Percentiles rank a stretch among this genome's conserved stretches.
phyloP scores from a whole-genome alignment of 1,140 invertebrate genomes.

The Drosophila burlai region DNA sequence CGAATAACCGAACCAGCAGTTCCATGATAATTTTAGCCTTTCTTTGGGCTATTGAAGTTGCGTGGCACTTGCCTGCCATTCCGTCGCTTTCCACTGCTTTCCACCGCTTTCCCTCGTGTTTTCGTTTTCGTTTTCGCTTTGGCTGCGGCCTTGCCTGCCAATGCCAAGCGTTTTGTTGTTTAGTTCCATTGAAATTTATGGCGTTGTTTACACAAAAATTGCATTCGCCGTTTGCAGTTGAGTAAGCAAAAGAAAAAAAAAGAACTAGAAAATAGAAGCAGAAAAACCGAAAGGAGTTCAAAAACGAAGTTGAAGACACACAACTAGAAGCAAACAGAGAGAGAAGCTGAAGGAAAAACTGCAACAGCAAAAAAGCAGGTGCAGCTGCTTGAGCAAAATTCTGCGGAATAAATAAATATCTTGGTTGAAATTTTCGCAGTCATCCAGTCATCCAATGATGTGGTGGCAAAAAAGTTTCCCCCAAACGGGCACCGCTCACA shows the following conservation, averaged over 20 bases:
- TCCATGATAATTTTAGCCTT: constrained; percentile 49
- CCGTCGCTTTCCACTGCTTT: neutral
- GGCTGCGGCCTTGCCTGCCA: constrained; percentile 66
- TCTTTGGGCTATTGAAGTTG: constrained; percentile 30
- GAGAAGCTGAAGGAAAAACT: neutral
- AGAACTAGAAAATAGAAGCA: constrained; percentile 1
- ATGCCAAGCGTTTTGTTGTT: constrained; percentile 75
- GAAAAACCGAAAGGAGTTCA: constrained; percentile 10
- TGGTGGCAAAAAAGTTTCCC: constrained; percentile 1
- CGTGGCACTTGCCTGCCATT: constrained; percentile 9
- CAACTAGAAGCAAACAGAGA: neutral
- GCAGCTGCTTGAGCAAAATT: constrained; percentile 29
- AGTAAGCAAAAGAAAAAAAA: constrained; percentile 62
- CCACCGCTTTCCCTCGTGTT: neutral
- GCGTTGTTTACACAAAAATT: constrained; percentile 83
- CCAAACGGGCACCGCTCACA: neutral
- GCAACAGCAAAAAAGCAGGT: constrained; percentile 14
- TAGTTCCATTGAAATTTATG: constrained; percentile 81
- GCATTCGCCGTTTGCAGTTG: constrained; percentile 79
- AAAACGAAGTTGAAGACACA: constrained; percentile 17
- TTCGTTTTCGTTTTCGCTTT: neutral
- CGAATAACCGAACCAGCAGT: constrained; percentile 43
- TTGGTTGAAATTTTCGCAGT: constrained; percentile 8
- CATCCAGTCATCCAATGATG: neutral
- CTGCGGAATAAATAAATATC: constrained; percentile 35